phyloP scores from a whole-genome alignment of 1,140 invertebrate species.

The Aporrectodea caliginosa region DNA sequence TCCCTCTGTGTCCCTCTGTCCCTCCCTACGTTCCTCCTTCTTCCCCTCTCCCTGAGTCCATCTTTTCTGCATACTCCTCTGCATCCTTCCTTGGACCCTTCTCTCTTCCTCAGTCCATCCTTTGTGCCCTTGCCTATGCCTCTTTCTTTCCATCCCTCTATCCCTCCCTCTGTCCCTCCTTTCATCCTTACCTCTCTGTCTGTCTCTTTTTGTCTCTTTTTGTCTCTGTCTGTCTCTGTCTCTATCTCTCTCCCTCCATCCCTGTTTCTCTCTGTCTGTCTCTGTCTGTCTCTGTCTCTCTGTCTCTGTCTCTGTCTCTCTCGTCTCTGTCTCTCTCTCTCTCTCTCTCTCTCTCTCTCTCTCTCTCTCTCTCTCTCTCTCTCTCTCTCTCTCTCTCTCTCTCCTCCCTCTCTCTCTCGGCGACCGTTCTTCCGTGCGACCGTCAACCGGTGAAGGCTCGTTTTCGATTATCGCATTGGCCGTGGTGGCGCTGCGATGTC shows the following conservation, averaged over 20 bases:
- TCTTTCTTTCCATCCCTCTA: too few relatives aligned
- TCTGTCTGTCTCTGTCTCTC: neutral
- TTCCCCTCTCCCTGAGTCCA: neutral
- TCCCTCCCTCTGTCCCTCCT: neutral
- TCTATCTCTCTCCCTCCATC: neutral
- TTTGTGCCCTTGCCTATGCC: too few relatives aligned
- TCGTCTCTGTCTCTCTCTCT: neutral
- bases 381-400: conserved; percentile 1
- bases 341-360: neutral
- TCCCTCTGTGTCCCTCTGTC: neutral
- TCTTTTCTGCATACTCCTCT: too few relatives aligned
- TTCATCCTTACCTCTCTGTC: neutral
- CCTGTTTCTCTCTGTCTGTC: neutral
- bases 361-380: neutral
- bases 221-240: neutral
- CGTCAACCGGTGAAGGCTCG: too few relatives aligned
- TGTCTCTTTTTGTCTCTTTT: neutral
- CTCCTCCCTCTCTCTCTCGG: neutral
- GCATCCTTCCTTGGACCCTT: too few relatives aligned
- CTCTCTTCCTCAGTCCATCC: neutral
- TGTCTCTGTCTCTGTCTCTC: neutral
- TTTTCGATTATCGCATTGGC: too few relatives aligned
- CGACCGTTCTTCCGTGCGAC: too few relatives aligned
- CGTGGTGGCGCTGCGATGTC: too few relatives aligned
- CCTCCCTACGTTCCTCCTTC: neutral